These are phyloP conservation scores for Helicorthomorpha holstii DNA, from an alignment of 1,140 invertebrate species.

Conservation along the genomic window DNA sequence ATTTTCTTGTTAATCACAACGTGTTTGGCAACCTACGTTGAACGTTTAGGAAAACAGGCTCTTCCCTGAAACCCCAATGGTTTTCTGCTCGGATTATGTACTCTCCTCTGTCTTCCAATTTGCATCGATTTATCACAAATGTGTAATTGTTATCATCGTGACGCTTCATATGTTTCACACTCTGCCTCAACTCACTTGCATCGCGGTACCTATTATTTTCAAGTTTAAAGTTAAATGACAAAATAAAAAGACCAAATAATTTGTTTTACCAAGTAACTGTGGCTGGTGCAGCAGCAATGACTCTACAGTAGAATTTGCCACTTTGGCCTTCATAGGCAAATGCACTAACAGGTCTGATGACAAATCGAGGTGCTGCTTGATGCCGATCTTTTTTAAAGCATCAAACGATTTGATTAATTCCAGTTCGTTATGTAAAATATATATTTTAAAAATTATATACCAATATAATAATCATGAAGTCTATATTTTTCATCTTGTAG, in stretches of 20 bases:
- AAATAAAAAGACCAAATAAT: background rate
- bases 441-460: constrained; percentile 31
- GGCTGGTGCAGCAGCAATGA: constrained; percentile 83
- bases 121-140: constrained; percentile 90
- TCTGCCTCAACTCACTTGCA: constrained; percentile 83
- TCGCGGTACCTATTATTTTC: constrained; percentile 45
- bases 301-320: constrained; percentile 90
- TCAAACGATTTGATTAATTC: background rate
- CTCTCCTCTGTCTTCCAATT: constrained; percentile 87
- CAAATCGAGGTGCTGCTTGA: constrained; percentile 93
- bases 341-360: constrained; percentile 85
- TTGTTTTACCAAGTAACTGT: constrained; percentile 67
- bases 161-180: constrained; percentile 98
- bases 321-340: constrained; percentile 94
- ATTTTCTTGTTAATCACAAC: background rate
- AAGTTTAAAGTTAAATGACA: background rate
- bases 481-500: constrained; percentile 88
- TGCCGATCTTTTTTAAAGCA: constrained; percentile 50
- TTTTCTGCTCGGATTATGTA: constrained; percentile 96
- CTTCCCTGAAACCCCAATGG: constrained; percentile 89
- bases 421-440: background rate
- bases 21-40: constrained; percentile 51
- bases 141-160: constrained; percentile 92
- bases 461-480: constrained; percentile 89
- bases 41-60: constrained; percentile 92